phyloP scores from a whole-genome alignment of 2,888 invertebrate genomes.

The Hydrotaea diabolus region DNA sequence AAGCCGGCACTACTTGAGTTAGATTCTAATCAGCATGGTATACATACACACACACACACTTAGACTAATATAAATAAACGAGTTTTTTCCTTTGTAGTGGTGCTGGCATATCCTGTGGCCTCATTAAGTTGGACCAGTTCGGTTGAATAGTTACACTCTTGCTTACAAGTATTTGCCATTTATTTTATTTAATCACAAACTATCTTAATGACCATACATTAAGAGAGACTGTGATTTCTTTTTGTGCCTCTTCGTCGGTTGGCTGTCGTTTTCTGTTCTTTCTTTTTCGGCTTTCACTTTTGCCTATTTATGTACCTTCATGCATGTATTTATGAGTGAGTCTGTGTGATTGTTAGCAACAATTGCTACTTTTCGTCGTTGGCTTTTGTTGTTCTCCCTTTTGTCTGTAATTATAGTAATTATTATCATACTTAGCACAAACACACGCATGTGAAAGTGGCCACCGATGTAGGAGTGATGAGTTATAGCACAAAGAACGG shows the following conservation, averaged over 20 bases:
- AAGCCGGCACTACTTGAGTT: not conserved
- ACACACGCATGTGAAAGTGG: too few species aligned
- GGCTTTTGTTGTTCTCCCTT: not conserved
- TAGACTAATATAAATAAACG: slow-evolving; percentile 1
- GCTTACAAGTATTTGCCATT: not conserved
- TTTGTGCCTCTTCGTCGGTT: not conserved
- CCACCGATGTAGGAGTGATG: too few species aligned
- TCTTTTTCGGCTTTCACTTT: too few species aligned
- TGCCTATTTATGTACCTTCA: not conserved
- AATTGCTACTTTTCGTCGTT: slow-evolving; percentile 2
- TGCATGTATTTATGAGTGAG: not conserved
- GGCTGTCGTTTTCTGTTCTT: not conserved
- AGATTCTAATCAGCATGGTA: not conserved
- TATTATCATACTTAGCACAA: slow-evolving; percentile 33
- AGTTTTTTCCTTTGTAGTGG: not conserved
- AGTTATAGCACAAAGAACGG: too few species aligned
- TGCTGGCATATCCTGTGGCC: not conserved
- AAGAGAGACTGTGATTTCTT: slow-evolving; percentile 44
- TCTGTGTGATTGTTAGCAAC: not conserved
- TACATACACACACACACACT: not conserved
- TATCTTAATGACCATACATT: slow-evolving; percentile 58
- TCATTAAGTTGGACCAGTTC: not conserved
- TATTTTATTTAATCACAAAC: slow-evolving; percentile 49
- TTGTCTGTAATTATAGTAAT: slow-evolving; percentile 51
- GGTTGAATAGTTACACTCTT: not conserved